phyloP scores from a whole-genome alignment of 1,140 invertebrate species.

The Bilobella aurantiaca region DNA sequence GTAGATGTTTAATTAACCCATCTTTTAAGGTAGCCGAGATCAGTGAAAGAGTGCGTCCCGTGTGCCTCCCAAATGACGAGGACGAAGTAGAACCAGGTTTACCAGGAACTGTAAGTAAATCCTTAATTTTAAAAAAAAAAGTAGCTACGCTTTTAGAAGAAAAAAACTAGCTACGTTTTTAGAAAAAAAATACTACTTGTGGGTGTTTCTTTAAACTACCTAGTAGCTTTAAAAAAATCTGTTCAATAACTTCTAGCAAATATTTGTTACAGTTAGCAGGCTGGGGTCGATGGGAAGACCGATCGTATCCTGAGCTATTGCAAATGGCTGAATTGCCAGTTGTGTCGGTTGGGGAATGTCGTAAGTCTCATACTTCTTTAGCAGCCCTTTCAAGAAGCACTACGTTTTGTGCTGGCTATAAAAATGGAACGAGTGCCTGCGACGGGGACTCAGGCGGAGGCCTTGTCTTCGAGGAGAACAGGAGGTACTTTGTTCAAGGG shows the following conservation, averaged over 20 bases:
- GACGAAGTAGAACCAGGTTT: neutral
- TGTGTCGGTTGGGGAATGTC: neutral
- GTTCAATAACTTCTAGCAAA: no score
- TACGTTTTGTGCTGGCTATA: conserved; percentile 8
- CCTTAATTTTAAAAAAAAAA: neutral
- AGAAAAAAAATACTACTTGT: no score
- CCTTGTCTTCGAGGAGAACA: neutral
- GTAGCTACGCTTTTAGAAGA: no score
- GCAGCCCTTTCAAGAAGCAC: neutral
- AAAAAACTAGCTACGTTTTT: no score
- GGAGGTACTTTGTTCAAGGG: neutral
- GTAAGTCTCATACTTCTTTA: neutral
- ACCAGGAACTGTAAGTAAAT: neutral
- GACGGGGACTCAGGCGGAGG: conserved; percentile 7
- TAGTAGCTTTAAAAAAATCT: no score
- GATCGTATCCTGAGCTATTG: neutral
- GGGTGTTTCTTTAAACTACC: no score
- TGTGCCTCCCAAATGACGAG: neutral
- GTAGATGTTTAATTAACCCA: no score
- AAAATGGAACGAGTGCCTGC: conserved; percentile 5
- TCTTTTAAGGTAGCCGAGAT: neutral
- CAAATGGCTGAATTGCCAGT: conserved; percentile 5
- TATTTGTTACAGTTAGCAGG: neutral
- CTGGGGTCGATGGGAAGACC: neutral
- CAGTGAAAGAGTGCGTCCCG: conserved; percentile 4